Evolutionary conservation across 1,140 invertebrate species (phyloP).

Genomic region (Notospermus geniculatus): DNA sequence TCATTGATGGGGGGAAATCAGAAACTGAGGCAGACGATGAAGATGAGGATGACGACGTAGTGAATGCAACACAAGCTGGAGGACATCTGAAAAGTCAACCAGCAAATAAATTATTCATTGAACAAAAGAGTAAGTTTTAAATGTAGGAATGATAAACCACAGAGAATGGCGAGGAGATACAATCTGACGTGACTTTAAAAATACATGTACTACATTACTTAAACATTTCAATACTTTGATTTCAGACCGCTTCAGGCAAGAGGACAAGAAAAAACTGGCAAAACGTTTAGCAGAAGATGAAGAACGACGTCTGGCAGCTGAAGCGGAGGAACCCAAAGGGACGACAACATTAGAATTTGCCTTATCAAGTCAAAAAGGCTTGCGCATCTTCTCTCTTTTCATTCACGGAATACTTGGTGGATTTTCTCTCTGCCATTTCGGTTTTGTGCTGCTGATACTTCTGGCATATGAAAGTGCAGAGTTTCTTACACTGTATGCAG

Average conservation of each 20-base stretch:
- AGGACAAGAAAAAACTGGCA: slow-evolving; percentile 36
- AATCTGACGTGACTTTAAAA: too few relatives aligned
- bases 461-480: slow-evolving; percentile 25
- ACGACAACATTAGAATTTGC: slow-evolving; percentile 45
- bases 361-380: slow-evolving; percentile 33
- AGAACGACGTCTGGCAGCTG: slow-evolving; percentile 25
- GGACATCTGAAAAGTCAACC: slow-evolving; percentile 39
- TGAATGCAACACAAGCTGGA: slow-evolving; percentile 25
- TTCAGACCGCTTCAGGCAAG: slow-evolving; percentile 42
- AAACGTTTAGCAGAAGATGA: slow-evolving; percentile 32
- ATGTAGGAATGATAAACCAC: neutral
- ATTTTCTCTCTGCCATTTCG: slow-evolving; percentile 43
- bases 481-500: slow-evolving; percentile 41
- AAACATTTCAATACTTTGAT: too few relatives aligned
- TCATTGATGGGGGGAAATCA: slow-evolving; percentile 29
- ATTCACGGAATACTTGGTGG: slow-evolving; percentile 47
- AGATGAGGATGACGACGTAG: slow-evolving; percentile 23
- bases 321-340: slow-evolving; percentile 23
- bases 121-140: slow-evolving; percentile 37
- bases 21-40: slow-evolving; percentile 23
- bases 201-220: too few relatives aligned
- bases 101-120: slow-evolving; percentile 43
- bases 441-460: slow-evolving; percentile 34
- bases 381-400: slow-evolving; percentile 40
- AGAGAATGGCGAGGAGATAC: too few relatives aligned